phyloP scores from a whole-genome alignment of 2,888 invertebrate genomes.

The Teleogryllus oceanicus region DNA sequence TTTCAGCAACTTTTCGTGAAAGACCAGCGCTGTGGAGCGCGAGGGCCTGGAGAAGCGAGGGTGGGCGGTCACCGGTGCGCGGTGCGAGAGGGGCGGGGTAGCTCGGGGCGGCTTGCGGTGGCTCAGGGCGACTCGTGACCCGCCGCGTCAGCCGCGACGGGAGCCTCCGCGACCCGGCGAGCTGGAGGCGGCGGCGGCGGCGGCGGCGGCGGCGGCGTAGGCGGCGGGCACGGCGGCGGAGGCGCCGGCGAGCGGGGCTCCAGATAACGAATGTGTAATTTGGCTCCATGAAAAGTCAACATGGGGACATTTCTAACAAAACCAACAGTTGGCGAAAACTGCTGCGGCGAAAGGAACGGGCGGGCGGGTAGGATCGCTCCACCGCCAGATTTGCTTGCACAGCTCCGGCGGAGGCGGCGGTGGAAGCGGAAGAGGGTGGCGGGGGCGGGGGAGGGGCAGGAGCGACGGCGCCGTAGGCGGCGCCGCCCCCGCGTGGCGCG shows the following conservation, averaged over 20 bases:
- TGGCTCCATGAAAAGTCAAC: constrained; percentile 18
- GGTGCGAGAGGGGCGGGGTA: neutral
- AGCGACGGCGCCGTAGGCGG: neutral
- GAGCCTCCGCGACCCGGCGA: neutral
- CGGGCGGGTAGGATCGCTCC: neutral
- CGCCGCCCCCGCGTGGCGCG: neutral
- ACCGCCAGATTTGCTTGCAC: constrained; percentile 7
- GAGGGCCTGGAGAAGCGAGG: neutral
- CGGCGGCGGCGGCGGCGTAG: neutral
- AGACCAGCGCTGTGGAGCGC: neutral
- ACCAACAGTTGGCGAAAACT: constrained; percentile 11
- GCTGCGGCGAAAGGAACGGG: neutral
- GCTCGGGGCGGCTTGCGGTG: neutral
- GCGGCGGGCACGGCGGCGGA: neutral
- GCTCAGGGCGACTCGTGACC: neutral
- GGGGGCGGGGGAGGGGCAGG: neutral
- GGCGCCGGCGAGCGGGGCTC: neutral
- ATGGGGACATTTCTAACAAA: constrained; percentile 18
- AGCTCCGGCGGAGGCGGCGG: neutral
- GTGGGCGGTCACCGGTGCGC: neutral
- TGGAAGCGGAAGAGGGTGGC: neutral
- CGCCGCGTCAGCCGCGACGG: neutral
- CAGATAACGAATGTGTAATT: constrained; percentile 18
- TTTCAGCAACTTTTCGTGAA: neutral
- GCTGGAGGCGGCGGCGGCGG: neutral